These are phyloP conservation scores for Choloepus hoffmanni DNA, from an alignment of 2,113 vertebrate species.

Conservation along the genomic window DNA sequence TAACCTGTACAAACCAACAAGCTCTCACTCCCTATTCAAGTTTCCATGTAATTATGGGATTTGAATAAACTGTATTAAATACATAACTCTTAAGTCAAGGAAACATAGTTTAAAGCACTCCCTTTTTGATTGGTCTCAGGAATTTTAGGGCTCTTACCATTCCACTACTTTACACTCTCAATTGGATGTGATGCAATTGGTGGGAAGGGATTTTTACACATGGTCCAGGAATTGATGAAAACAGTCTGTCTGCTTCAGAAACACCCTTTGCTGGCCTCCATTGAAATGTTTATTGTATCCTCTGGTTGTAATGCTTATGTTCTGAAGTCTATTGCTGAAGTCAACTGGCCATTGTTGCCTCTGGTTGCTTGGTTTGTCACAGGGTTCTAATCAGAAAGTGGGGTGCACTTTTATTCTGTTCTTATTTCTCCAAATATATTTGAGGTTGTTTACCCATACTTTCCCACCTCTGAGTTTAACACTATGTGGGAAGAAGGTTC, in stretches of 20 bases:
- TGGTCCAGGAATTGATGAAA: not conserved
- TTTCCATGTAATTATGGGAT: too few relatives aligned
- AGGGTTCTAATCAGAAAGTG: not conserved
- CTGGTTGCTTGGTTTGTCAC: not conserved
- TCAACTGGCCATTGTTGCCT: not conserved
- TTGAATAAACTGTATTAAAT: too few relatives aligned
- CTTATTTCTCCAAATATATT: not conserved
- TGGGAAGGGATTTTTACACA: not conserved
- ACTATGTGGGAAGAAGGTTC: not conserved
- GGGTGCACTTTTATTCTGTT: not conserved
- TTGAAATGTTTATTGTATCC: fast-evolving
- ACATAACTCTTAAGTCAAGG: too few relatives aligned
- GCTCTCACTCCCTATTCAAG: too few relatives aligned
- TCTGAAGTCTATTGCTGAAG: not conserved
- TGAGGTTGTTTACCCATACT: not conserved
- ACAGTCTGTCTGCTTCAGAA: not conserved
- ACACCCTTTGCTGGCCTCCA: not conserved
- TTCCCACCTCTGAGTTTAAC: not conserved
- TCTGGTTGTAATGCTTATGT: not conserved
- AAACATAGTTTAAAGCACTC: too few relatives aligned
- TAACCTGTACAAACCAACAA: too few relatives aligned
- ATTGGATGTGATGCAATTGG: not conserved
- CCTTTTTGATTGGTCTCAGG: too few relatives aligned
- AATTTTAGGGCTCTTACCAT: too few relatives aligned
- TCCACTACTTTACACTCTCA: too few relatives aligned